Percentiles rank a stretch among this genome's conserved stretches.
Conservation (phyloP, 2,888 invertebrate genomes). For the Drosophila emarginata region DNA sequence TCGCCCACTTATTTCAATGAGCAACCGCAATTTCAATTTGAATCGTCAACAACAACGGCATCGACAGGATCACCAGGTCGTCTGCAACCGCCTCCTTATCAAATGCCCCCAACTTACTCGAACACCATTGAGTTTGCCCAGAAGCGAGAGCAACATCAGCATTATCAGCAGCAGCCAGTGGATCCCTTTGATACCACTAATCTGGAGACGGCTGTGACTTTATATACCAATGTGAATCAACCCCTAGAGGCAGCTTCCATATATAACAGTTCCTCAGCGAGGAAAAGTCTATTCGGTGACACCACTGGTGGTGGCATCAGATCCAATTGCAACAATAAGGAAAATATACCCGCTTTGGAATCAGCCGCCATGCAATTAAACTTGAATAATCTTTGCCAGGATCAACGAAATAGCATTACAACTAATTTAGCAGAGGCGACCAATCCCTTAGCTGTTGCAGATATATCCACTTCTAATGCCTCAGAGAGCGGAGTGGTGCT, state of each 20-base stretch:
- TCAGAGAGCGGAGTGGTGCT: slow-evolving; percentile 82
- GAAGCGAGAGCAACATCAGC: slow-evolving; percentile 48
- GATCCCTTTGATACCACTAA: slow-evolving; percentile 88
- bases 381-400: slow-evolving; percentile 74
- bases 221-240: slow-evolving; percentile 73
- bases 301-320: not conserved
- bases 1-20: slow-evolving; percentile 65
- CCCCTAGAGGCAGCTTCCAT: slow-evolving; percentile 28
- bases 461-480: not conserved
- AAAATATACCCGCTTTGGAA: slow-evolving; percentile 75
- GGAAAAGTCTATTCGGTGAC: slow-evolving; percentile 73
- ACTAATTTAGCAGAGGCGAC: not conserved
- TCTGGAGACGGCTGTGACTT: slow-evolving; percentile 38
- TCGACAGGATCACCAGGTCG: slow-evolving; percentile 59
- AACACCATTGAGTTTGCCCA: slow-evolving; percentile 82
- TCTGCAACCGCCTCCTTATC: slow-evolving; percentile 83
- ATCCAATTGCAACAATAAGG: slow-evolving; percentile 71
- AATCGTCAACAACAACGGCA: slow-evolving; percentile 1
- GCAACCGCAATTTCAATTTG: slow-evolving; percentile 65
- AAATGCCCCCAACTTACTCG: slow-evolving; percentile 84
- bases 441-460: not conserved
- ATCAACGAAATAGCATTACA: slow-evolving; percentile 52
- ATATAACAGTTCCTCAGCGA: slow-evolving; percentile 64
- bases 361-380: slow-evolving; percentile 73
- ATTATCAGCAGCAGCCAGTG: slow-evolving; percentile 2